Conservation (phyloP, 2,113 vertebrate species). For the Menura novaehollandiae region DNA sequence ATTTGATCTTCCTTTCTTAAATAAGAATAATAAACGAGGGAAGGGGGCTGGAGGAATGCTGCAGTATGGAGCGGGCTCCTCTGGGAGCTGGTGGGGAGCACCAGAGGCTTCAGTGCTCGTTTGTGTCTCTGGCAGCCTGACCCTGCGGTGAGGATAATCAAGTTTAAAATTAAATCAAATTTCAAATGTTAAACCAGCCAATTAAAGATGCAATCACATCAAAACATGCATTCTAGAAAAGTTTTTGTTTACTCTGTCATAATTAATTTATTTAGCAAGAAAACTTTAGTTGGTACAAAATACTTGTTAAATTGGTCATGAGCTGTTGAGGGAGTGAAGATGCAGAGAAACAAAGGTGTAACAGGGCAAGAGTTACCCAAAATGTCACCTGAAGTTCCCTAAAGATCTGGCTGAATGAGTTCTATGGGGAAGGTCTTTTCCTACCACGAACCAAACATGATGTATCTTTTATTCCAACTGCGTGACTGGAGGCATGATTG, state of each 20-base stretch:
- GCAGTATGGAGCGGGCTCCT: background rate
- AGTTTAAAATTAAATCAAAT: slow-evolving; percentile 73
- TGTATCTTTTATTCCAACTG: background rate
- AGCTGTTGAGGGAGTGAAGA: background rate
- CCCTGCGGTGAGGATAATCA: slow-evolving; percentile 59
- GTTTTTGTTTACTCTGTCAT: slow-evolving; percentile 60
- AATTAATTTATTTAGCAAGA: slow-evolving; percentile 55
- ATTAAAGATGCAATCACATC: slow-evolving; percentile 65
- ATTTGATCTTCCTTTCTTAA: slow-evolving; percentile 4
- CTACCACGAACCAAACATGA: background rate
- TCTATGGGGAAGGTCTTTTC: background rate
- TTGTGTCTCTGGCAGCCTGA: slow-evolving; percentile 42
- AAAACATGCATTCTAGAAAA: slow-evolving; percentile 67
- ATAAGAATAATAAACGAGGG: background rate
- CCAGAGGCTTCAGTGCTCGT: background rate
- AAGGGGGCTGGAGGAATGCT: background rate
- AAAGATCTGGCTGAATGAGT: background rate
- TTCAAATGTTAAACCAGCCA: slow-evolving; percentile 70
- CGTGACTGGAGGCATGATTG: background rate
- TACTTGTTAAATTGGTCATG: slow-evolving; percentile 47
- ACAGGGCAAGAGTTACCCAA: background rate
- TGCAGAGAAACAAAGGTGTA: rapidly evolving
- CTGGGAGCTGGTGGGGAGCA: background rate
- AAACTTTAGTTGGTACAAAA: slow-evolving; percentile 57
- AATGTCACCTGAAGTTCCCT: background rate